phyloP scores from a whole-genome alignment of 1,140 invertebrate genomes.

The Pogonognathellus flavescens region DNA sequence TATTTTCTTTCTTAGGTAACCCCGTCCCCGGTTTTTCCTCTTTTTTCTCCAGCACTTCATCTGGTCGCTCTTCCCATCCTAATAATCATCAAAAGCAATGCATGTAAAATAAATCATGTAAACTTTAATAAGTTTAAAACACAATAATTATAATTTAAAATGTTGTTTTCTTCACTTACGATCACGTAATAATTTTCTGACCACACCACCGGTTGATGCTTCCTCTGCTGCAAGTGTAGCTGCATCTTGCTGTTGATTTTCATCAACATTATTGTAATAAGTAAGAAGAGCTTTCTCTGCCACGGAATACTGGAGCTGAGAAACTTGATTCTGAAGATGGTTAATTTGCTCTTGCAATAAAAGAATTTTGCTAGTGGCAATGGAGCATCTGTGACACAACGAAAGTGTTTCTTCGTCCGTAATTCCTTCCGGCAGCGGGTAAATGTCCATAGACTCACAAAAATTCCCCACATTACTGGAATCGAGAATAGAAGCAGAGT shows the following conservation, averaged over 20 bases:
- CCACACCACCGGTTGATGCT: neutral
- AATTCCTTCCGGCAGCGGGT: neutral
- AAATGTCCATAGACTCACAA: constrained; percentile 6
- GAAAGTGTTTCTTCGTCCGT: neutral
- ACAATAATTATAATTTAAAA: neutral
- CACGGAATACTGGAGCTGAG: constrained; percentile 8
- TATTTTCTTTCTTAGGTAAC: neutral
- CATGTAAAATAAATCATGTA: neutral
- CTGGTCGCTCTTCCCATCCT: constrained; percentile 8
- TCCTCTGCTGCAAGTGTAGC: neutral
- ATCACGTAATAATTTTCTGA: neutral
- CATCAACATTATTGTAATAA: constrained; percentile 4
- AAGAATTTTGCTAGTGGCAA: neutral
- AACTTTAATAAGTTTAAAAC: neutral
- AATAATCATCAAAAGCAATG: neutral
- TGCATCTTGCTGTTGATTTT: neutral
- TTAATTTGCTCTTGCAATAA: constrained; percentile 16
- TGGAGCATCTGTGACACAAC: constrained; percentile 5
- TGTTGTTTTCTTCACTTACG: neutral
- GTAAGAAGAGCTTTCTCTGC: constrained; percentile 8
- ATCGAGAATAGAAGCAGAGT: neutral
- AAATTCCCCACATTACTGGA: neutral
- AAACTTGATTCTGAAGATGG: constrained; percentile 1
- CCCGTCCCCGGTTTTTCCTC: neutral
- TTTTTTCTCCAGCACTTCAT: neutral